A percentile compares a stretch with the other conserved stretches of the same genome.
Conservation (phyloP, 2,797 vertebrate species). For the Microhierax caerulescens region DNA sequence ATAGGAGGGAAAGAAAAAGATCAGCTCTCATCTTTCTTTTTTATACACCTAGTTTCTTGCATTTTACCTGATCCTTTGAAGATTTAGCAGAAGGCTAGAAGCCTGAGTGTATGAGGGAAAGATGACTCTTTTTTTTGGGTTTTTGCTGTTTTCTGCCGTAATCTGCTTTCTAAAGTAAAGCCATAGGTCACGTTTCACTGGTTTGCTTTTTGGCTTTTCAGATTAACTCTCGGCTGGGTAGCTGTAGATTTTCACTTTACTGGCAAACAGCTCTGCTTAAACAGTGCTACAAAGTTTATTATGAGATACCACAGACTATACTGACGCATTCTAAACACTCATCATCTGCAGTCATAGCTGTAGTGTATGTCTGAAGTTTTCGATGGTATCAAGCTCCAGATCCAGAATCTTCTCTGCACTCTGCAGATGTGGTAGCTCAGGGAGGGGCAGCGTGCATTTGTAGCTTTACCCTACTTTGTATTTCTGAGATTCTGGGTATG, state of each 20-base stretch:
- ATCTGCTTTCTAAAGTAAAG: not conserved
- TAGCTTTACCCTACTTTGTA: not conserved
- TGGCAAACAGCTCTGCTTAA: not conserved
- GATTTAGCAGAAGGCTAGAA: not conserved
- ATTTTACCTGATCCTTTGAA: not conserved
- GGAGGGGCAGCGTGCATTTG: not conserved
- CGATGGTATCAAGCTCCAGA: accelerated
- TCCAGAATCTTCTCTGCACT: not conserved
- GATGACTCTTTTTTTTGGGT: not conserved
- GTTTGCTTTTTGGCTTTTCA: not conserved
- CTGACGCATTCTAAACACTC: not conserved
- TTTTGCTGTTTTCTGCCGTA: not conserved
- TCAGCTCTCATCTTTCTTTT: not conserved
- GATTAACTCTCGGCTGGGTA: not conserved
- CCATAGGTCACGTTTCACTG: not conserved
- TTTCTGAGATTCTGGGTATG: not conserved
- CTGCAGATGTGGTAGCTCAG: not conserved
- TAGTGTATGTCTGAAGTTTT: not conserved
- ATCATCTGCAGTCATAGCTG: not conserved
- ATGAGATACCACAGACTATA: not conserved
- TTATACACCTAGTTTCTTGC: not conserved
- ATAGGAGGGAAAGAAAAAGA: not conserved
- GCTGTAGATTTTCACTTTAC: not conserved
- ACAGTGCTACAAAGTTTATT: not conserved
- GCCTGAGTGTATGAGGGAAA: not conserved